Conservation (phyloP, 2,888 invertebrate species). For the Thysanoteuthis rhombus region DNA sequence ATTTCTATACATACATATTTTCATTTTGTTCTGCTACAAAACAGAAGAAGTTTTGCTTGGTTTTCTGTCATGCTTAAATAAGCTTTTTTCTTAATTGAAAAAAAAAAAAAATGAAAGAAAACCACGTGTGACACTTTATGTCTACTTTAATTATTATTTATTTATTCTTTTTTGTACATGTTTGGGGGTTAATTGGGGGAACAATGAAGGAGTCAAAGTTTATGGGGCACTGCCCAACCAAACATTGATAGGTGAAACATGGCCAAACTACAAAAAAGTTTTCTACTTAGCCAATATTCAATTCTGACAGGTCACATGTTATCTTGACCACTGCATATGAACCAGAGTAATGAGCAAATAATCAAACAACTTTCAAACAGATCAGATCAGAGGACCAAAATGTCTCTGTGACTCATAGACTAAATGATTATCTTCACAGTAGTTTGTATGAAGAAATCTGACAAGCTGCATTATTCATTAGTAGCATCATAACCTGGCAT, state of each 20-base stretch:
- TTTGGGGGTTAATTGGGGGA: too few relatives aligned
- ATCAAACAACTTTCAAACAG: not conserved
- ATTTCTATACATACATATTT: too few relatives aligned
- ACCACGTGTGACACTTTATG: too few relatives aligned
- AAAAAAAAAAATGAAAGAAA: too few relatives aligned
- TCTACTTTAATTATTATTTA: too few relatives aligned
- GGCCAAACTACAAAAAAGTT: not conserved
- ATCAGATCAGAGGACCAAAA: not conserved
- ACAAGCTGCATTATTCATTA: not conserved
- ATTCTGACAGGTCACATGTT: not conserved
- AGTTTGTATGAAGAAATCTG: not conserved
- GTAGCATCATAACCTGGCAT: not conserved
- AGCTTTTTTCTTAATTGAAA: too few relatives aligned
- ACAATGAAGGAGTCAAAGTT: too few relatives aligned
- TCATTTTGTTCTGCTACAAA: too few relatives aligned
- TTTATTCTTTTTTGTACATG: too few relatives aligned
- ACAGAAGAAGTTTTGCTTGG: too few relatives aligned
- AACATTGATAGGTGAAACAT: not conserved
- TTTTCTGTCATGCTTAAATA: too few relatives aligned
- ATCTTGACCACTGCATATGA: not conserved
- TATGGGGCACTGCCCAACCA: too few relatives aligned
- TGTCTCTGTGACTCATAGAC: not conserved
- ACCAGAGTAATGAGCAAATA: not conserved
- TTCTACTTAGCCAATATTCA: not conserved
- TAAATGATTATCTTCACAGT: not conserved